Evolutionary conservation across 1,140 invertebrate species (phyloP).

Genomic region (Batillaria attramentaria): DNA sequence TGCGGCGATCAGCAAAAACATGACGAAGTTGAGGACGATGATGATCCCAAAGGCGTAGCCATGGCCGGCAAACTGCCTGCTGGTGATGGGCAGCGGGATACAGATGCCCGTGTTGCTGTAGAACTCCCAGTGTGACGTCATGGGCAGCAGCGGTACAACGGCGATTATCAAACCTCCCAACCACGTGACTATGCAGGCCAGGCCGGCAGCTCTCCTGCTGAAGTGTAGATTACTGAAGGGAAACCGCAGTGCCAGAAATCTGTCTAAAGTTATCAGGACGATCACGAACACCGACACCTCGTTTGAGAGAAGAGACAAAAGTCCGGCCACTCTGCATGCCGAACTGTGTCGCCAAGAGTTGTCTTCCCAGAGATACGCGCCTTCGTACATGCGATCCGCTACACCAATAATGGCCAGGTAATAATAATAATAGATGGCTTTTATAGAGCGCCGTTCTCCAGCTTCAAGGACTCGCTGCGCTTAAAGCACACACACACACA

Average conservation of each 20-base stretch:
- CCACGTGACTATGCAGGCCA: neutral
- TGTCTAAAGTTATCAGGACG: constrained; percentile 50
- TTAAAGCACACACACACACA: too few relatives aligned
- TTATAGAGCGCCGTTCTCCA: too few relatives aligned
- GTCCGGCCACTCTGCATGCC: constrained; percentile 50
- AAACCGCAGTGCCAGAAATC: constrained; percentile 53
- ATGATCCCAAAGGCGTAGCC: constrained; percentile 47
- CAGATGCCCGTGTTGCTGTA: constrained; percentile 52
- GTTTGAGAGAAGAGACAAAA: constrained; percentile 51
- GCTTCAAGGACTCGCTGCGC: too few relatives aligned
- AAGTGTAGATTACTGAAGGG: constrained; percentile 47
- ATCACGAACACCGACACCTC: constrained; percentile 55
- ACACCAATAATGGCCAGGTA: constrained; percentile 57
- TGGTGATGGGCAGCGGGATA: constrained; percentile 43
- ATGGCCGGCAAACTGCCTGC: constrained; percentile 34
- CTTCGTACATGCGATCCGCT: constrained; percentile 51
- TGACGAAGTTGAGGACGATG: constrained; percentile 43
- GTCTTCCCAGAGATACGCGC: constrained; percentile 49
- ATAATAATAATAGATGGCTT: too few relatives aligned
- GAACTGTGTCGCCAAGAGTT: constrained; percentile 47
- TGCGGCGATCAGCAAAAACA: constrained; percentile 46
- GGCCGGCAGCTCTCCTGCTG: constrained; percentile 25
- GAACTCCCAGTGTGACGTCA: constrained; percentile 31
- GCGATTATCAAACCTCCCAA: neutral
- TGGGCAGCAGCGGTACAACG: constrained; percentile 1